phyloP scores from a whole-genome alignment of 2,113 vertebrate species.

The Cnemophilus loriae region DNA sequence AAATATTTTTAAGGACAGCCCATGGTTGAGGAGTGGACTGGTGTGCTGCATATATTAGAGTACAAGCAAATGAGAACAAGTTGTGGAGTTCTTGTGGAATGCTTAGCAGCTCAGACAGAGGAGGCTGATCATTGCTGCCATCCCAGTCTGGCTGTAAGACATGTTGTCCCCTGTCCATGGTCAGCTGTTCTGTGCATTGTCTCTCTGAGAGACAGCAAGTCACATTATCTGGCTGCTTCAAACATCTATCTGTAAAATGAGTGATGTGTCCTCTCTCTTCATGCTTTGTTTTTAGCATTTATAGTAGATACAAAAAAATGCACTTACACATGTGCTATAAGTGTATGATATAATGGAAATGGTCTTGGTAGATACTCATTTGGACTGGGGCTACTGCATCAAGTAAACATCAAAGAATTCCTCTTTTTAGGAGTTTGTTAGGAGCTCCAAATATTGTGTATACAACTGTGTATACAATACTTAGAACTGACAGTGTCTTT shows the following conservation, averaged over 20 bases:
- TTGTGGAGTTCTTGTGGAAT: background rate
- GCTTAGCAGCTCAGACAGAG: background rate
- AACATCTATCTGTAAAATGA: background rate
- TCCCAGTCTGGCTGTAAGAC: background rate
- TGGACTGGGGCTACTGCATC: background rate
- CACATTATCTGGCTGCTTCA: background rate
- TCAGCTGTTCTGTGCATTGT: background rate
- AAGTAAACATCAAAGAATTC: background rate
- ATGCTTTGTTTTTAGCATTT: background rate
- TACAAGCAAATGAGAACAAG: background rate
- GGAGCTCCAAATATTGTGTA: background rate
- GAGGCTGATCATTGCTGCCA: background rate
- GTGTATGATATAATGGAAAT: background rate
- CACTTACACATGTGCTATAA: accelerated
- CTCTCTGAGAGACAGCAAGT: background rate
- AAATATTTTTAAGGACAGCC: background rate
- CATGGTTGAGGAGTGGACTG: background rate
- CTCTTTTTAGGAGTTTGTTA: background rate
- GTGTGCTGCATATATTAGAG: background rate
- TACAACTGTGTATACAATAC: background rate
- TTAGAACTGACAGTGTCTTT: background rate
- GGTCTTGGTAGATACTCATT: background rate
- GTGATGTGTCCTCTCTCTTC: background rate
- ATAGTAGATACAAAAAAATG: accelerated
- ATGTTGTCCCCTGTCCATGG: accelerated